Conservation (phyloP, 2,113 vertebrate species). For the Martes martes region DNA sequence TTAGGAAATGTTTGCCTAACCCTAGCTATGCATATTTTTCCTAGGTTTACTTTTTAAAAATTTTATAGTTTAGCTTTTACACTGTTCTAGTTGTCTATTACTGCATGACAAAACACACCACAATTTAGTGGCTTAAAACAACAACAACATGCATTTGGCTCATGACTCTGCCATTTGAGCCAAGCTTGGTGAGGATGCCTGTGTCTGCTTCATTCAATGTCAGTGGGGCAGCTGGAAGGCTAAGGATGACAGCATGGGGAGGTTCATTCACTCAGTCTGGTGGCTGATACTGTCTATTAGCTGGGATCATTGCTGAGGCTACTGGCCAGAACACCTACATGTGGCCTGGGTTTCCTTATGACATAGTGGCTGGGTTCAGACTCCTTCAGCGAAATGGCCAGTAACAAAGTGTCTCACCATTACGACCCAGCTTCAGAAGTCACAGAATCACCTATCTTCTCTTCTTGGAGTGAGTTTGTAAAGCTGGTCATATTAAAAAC, state of each 20-base stretch:
- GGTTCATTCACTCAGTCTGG: not conserved
- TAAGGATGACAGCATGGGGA: not conserved
- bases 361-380: not conserved
- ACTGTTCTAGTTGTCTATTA: not conserved
- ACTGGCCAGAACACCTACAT: not conserved
- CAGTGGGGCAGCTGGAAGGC: not conserved
- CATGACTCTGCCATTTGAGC: not conserved
- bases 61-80: not conserved
- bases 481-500: not conserved
- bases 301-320: not conserved
- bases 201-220: not conserved
- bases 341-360: not conserved
- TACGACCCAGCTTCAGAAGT: not conserved
- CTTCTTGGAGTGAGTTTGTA: not conserved
- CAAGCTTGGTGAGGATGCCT: not conserved
- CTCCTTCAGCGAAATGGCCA: not conserved
- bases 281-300: not conserved
- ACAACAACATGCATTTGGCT: not conserved
- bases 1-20: not conserved
- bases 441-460: not conserved
- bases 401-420: not conserved
- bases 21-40: not conserved
- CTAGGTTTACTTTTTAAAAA: not conserved
- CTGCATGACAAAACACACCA: not conserved
- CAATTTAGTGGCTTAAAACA: conserved; percentile 6